A percentile compares a stretch with the other conserved stretches of the same genome.
These are phyloP conservation scores for Microtus oregoni DNA, from an alignment of 2,113 vertebrate species.

Conservation along the genomic window DNA sequence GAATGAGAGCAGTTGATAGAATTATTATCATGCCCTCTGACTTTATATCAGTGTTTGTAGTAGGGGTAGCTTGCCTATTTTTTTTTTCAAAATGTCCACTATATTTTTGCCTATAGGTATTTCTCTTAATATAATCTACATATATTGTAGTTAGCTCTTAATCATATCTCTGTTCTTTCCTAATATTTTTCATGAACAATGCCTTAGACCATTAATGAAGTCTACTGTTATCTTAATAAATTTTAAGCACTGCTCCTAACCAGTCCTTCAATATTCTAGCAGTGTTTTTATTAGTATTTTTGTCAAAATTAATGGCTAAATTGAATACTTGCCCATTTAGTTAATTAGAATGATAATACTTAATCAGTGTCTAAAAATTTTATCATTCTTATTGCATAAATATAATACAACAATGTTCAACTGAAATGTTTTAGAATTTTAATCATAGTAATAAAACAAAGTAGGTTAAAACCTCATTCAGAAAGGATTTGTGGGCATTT, in stretches of 20 bases:
- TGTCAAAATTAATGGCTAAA: conserved; percentile 33
- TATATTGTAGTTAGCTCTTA: background rate
- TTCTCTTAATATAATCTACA: background rate
- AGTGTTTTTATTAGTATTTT: conserved; percentile 38
- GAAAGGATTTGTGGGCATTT: background rate
- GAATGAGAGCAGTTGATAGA: background rate
- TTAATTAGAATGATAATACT: background rate
- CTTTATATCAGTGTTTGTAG: background rate
- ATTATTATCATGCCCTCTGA: conserved; percentile 33
- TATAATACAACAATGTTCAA: background rate
- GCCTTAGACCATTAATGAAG: background rate
- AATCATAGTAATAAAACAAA: conserved; percentile 12
- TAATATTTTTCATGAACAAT: background rate
- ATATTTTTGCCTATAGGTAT: background rate
- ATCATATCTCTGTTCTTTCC: background rate
- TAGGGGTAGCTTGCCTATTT: background rate
- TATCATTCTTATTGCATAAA: background rate
- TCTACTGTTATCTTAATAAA: background rate
- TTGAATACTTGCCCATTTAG: background rate
- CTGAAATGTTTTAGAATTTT: conserved; percentile 30
- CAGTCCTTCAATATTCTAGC: background rate
- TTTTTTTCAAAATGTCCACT: background rate
- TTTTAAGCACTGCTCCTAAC: conserved; percentile 1
- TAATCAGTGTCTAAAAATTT: background rate
- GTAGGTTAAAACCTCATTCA: conserved; percentile 26